These are phyloP conservation scores for human (Homo sapiens) DNA, from an alignment of 2,113 vertebrate genomes.

Conservation along the genomic window GRCh38 chr21:29558001-29558500, in stretches of 20 bases:
- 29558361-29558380: background rate
- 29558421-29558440: constrained; percentile 72
- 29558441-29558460: constrained; percentile 74
- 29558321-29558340: background rate
- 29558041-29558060: constrained; percentile 29
- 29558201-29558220: background rate
- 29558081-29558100: constrained; percentile 66
- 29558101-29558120: constrained; percentile 18
- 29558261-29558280: background rate
- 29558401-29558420: constrained; percentile 66
- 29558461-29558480: constrained; percentile 78
- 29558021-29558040: constrained; percentile 45
- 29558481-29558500: constrained; percentile 76
- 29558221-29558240: background rate
- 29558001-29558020: constrained; percentile 30
- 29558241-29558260: background rate
- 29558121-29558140: constrained; percentile 5
- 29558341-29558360: background rate
- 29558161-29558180: background rate
- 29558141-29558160: constrained; percentile 28
- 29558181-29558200: background rate
- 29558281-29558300: background rate
- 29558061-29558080: constrained; percentile 43
- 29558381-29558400: background rate
- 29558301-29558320: background rate